phyloP scores from a whole-genome alignment of 2,888 invertebrate species.

The Melieria omissa region DNA sequence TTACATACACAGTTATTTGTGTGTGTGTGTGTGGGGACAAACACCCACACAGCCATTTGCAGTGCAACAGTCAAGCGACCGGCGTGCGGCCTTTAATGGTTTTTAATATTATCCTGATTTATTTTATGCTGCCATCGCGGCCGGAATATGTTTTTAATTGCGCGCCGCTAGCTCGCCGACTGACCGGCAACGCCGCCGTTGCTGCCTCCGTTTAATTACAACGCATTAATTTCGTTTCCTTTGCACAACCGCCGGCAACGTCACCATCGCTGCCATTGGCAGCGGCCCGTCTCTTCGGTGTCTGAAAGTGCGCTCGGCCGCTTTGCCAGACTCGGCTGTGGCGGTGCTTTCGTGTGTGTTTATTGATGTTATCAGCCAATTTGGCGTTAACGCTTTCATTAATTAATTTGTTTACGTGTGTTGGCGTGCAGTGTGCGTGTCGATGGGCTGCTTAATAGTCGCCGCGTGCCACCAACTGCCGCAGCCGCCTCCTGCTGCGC shows the following conservation, averaged over 20 bases:
- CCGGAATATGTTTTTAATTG: neutral
- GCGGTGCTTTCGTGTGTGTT: neutral
- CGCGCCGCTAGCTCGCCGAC: neutral
- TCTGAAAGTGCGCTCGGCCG: neutral
- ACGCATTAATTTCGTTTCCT: slow-evolving; percentile 6
- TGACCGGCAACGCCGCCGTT: neutral
- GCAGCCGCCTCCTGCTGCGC: too few relatives aligned
- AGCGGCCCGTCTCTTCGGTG: too few relatives aligned
- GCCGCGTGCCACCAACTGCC: too few relatives aligned
- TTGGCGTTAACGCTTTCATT: slow-evolving; percentile 5
- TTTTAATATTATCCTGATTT: slow-evolving; percentile 25
- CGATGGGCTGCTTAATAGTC: neutral
- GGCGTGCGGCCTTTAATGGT: slow-evolving; percentile 5
- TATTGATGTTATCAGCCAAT: neutral
- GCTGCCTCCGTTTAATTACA: slow-evolving; percentile 2
- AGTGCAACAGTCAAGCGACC: too few relatives aligned
- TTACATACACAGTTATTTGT: too few relatives aligned
- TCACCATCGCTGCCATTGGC: too few relatives aligned
- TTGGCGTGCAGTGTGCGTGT: neutral
- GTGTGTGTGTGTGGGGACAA: too few relatives aligned
- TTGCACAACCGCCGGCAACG: neutral
- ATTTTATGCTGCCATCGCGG: slow-evolving; percentile 4
- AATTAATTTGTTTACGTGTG: neutral
- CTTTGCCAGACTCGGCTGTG: too few relatives aligned
- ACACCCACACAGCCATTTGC: too few relatives aligned